Evolutionary conservation across 2,888 invertebrate genomes (phyloP).

Genomic region (Meteorus cinctellus): DNA sequence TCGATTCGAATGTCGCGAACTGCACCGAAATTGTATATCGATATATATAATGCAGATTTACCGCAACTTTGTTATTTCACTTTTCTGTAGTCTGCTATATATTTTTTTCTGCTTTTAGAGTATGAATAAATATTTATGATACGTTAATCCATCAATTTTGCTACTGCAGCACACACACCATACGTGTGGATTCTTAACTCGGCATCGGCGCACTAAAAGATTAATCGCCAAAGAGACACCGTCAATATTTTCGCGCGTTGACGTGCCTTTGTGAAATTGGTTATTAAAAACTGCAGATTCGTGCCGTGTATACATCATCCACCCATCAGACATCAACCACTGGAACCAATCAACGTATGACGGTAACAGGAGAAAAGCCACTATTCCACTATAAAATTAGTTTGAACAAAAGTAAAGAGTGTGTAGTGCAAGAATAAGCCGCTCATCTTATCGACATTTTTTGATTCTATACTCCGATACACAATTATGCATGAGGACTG

Average conservation of each 20-base stretch:
- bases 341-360: background rate
- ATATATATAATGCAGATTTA: background rate
- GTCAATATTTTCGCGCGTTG: constrained; percentile 46
- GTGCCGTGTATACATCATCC: constrained; percentile 31
- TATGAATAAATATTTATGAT: constrained; percentile 49
- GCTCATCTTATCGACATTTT: constrained; percentile 15
- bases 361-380: background rate
- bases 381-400: background rate
- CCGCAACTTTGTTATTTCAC: background rate
- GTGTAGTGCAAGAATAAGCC: constrained; percentile 10
- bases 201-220: constrained; percentile 54
- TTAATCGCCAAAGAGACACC: constrained; percentile 50
- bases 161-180: constrained; percentile 10
- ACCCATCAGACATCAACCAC: background rate
- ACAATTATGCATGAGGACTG: background rate
- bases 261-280: constrained; percentile 60
- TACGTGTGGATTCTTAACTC: constrained; percentile 47
- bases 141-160: constrained; percentile 47
- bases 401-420: background rate
- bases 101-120: background rate
- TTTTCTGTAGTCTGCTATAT: background rate
- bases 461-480: background rate
- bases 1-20: background rate
- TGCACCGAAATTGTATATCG: background rate
- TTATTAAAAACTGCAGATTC: constrained; percentile 62